These are phyloP conservation scores for Pheosia gnoma DNA, from an alignment of 2,888 invertebrate genomes.

Conservation along the genomic window DNA sequence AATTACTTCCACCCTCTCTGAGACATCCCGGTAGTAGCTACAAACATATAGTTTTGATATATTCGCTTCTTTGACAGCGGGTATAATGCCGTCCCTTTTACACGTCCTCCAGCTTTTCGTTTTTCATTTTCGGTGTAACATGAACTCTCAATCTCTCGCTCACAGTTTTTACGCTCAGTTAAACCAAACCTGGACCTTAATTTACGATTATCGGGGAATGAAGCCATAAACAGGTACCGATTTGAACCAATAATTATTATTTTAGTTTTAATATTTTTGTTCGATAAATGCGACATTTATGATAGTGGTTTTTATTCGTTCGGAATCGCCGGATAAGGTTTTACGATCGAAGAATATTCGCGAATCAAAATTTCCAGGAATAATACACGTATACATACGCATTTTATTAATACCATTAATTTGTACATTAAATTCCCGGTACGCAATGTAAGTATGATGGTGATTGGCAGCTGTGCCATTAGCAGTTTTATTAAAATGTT, in stretches of 20 bases:
- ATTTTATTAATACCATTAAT: conserved; percentile 56
- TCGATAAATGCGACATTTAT: conserved; percentile 59
- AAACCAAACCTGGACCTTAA: conserved; percentile 67
- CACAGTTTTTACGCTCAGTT: conserved; percentile 80
- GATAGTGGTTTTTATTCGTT: conserved; percentile 56
- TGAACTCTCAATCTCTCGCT: conserved; percentile 76
- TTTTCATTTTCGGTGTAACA: conserved; percentile 73
- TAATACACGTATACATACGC: conserved; percentile 28
- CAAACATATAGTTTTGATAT: conserved; percentile 34
- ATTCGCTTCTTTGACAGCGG: conserved; percentile 52
- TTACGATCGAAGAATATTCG: conserved; percentile 48
- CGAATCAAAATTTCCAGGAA: conserved; percentile 46
- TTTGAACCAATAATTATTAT: conserved; percentile 43
- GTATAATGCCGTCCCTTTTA: conserved; percentile 52
- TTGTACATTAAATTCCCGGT: conserved; percentile 41
- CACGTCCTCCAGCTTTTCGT: conserved; percentile 44
- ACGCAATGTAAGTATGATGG: conserved; percentile 50
- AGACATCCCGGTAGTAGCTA: conserved; percentile 28
- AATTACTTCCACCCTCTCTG: conserved; percentile 38
- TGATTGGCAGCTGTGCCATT: conserved; percentile 63
- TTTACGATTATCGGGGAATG: conserved; percentile 78
- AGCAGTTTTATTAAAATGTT: conserved; percentile 68
- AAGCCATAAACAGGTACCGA: conserved; percentile 70
- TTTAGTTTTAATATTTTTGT: conserved; percentile 24
- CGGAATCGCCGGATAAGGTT: conserved; percentile 48